Evolutionary conservation across 2,888 invertebrate genomes (phyloP), one percentile per base, ranked within the genome.

Genomic region (Drosophila silvestris): DNA sequence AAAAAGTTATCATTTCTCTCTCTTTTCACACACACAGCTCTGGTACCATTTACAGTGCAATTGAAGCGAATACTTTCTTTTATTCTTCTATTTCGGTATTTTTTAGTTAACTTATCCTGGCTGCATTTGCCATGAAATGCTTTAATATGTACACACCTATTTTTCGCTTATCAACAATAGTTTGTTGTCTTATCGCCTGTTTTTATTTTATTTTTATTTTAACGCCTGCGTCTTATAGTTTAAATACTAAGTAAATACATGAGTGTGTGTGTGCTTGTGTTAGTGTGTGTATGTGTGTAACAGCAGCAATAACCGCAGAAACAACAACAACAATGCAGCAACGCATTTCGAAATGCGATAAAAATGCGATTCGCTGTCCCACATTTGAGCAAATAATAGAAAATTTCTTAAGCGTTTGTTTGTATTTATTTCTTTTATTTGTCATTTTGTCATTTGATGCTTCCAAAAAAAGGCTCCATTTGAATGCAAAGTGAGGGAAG

Each of bases 151-250:
- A 35, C 41, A 51, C 19, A 33, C 39, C 41, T 47, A 35, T 70
- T 41, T 77, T 57, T 28, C 47, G 65, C 70, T 81, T 83, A 81
- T 81, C 81, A 65, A 52, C 22, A 59, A 62, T 58, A 73, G 72
- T 76, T 85, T 85, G 77, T 65, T 83, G 80, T 89, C 83, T 85
- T 85, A 90, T 90, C 90, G 62, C 69, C 30, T 41, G 59, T 58
- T 75, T 66, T 37, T 54, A 50, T 67, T 71, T 63, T 35, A 30
- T 64, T 75, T 72, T 70, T 74, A 58, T 67, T 64, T 79, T 85
- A 68, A 70, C 77, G 77, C 75, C 68, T 77, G 53, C 69, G 72
- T 74, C 80, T 85, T 79, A 74, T 35, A 81, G 47, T 76, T 76
- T 70, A 76, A 77, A 70, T 59, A 50, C 73, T 70, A 51, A 63